Base-by-base conservation (phyloP, 2,113 vertebrate species). In the Oxyura jamaicensis region DNA sequence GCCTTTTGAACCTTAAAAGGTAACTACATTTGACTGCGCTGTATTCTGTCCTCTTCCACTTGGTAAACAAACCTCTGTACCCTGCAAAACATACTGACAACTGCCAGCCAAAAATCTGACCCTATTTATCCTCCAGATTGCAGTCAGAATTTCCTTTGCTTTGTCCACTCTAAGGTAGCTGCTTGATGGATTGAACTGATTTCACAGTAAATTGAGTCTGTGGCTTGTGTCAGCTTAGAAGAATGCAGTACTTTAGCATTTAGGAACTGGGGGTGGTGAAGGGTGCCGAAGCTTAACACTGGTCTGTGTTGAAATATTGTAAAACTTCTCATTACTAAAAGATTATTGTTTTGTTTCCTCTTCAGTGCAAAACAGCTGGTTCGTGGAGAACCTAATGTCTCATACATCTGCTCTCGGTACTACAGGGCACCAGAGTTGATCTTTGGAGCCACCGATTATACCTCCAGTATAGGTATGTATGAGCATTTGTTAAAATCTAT, bases 381-480 rank as follows among this genome's bases (percentile, higher is more conserved):
- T 97, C 99, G 99, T 53, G 99, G 99, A 96, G 99, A 99, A 95
- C 99, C 99, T 58, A 99, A 99, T 31, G 99, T 99, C 93, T 99
- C 99, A 29, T 99, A 99, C 98, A 99, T 99, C 98, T 99, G 99
- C 98, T 99, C 99, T 96, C 99, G 99, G 98, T 99, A 99, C 98
- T 99, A 99, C 96, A 98, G 99, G 97, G 99, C 99, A 82, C 99
- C 99, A 69, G 99, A 99, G 98, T 99, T 99, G 98, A 99, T 99
- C 98, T 99, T 99, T 97, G 99, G 99, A 96, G 99, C 99, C 97
- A 99, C 99, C 22, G 99, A 99, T 98, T 99, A 99, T 98, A 99
- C 99, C 93, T 99, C 99, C 96, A 99, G 99, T 98, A 99, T 99
- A 98, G 99, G 99, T 99, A 98, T 52, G 98, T 92, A 14, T 42